Evolutionary conservation across 2,113 vertebrate species (phyloP), one percentile per base, ranked within the genome.

Genomic region (Nycticebus coucang): DNA sequence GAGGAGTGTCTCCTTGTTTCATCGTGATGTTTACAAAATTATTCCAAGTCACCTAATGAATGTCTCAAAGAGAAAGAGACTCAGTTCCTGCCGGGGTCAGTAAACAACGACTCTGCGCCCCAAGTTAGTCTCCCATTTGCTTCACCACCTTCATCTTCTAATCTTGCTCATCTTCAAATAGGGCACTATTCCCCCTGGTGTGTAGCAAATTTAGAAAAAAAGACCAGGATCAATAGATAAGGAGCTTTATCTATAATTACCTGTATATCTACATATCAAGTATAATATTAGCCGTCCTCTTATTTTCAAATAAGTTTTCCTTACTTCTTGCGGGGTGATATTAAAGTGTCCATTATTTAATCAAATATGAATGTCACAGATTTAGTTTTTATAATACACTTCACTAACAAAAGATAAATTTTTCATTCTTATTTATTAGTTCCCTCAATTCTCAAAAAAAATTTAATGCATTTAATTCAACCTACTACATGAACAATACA

Each of bases 1-100:
- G 7, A 1, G 93, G n/a, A 45, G 5, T 68, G 26, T 83, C 92
- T 90, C 68, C 77, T 68, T 60, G 24, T 55, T 95, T 97, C 71
- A 87, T 87, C 35, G 74, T 37, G 37, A 91, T 94, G 81, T 87
- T 88, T 92, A 94, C 55, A 90, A 93, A 78, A 81, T 55, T 78
- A 7, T 68, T 59, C 17, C 60, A 88, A 64, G 26, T 82, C 35
- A 87, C 64, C 41, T 93, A 53, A 85, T 91, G 62, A 93, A 17
- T 30, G n/a, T 17, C 57, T 26, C 45, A 60, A 66, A 19, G 45
- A 30, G 19, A 64, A 80, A 95, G 50, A 15, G 12, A 75, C 15
- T 12, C 3, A 4, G 41, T 50, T 92, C 13, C 50, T 28, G 57
- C 1, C 22, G 11, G 5, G 14, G 9, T 69, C 13, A 68, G n/a